Percentiles rank a stretch among this genome's conserved stretches.
Evolutionary conservation across 2,888 invertebrate genomes (phyloP).

Genomic region (Autographa gamma): DNA sequence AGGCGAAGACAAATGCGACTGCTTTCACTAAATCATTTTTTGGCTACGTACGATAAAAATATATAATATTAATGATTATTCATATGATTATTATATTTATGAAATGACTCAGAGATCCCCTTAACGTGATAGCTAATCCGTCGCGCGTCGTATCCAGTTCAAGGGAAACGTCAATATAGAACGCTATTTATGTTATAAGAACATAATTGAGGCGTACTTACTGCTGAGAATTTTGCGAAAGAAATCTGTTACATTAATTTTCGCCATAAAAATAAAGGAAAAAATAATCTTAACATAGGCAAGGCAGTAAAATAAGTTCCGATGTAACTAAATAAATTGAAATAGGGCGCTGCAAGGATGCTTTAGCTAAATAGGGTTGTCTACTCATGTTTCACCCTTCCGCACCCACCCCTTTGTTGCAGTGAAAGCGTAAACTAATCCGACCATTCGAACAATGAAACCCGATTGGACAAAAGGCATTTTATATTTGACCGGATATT

Average conservation of each 20-base stretch:
- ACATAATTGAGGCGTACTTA: not conserved
- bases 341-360: not conserved
- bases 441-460: not conserved
- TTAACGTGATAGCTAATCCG: not conserved
- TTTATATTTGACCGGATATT: not conserved
- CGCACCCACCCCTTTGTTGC: not conserved
- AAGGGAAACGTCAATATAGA: conserved; percentile 5
- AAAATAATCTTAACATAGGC: not conserved
- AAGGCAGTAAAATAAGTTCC: not conserved
- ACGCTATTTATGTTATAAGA: not conserved
- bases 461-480: not conserved
- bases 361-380: not conserved
- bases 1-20: not conserved
- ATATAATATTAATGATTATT: not conserved
- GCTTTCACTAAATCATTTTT: not conserved
- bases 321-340: not conserved
- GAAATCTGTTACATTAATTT: not conserved
- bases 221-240: not conserved
- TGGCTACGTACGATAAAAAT: not conserved
- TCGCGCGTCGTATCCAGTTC: conserved; percentile 1
- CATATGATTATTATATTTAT: not conserved
- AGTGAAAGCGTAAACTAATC: not conserved
- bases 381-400: conserved; percentile 7
- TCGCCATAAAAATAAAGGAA: not conserved
- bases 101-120: conserved; percentile 4